A percentile compares a stretch with the other conserved stretches of the same genome.
Conservation (phyloP, 1,140 invertebrate species). For the Drusus annulatus region DNA sequence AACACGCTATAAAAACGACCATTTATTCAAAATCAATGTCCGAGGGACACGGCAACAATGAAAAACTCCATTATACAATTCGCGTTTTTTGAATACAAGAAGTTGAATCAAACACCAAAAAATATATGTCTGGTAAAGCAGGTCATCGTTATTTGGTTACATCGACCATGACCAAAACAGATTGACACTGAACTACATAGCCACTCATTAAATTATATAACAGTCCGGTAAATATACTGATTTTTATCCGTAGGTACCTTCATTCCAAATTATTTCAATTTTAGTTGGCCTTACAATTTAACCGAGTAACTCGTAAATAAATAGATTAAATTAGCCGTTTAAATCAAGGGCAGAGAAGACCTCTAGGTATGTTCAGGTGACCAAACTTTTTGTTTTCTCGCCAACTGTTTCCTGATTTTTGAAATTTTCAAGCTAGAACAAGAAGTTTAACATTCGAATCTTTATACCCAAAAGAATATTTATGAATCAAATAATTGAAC, state of each 20-base stretch:
- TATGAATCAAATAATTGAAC: too few relatives aligned
- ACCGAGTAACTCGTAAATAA: too few relatives aligned
- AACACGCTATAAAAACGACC: too few relatives aligned
- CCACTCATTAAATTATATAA: slow-evolving; percentile 21
- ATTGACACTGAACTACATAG: slow-evolving; percentile 27
- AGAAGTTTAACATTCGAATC: too few relatives aligned
- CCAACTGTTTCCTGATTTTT: too few relatives aligned
- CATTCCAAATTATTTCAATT: background rate
- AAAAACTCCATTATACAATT: slow-evolving; percentile 8
- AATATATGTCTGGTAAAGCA: slow-evolving; percentile 9
- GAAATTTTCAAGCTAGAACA: too few relatives aligned
- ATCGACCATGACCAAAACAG: slow-evolving; percentile 20
- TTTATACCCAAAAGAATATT: too few relatives aligned
- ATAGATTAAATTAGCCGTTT: too few relatives aligned
- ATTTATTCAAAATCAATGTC: background rate
- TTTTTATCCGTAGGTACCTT: slow-evolving; percentile 4
- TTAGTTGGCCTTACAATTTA: background rate
- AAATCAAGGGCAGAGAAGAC: too few relatives aligned
- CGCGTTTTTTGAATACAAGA: background rate
- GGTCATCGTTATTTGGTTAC: slow-evolving; percentile 28
- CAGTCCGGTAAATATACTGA: slow-evolving; percentile 4
- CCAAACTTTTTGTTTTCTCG: too few relatives aligned
- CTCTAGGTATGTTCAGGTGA: too few relatives aligned
- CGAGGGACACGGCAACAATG: background rate
- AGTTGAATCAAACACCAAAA: background rate